Conservation (phyloP, 1,140 invertebrate genomes). For the Dinoponera quadriceps region DNA sequence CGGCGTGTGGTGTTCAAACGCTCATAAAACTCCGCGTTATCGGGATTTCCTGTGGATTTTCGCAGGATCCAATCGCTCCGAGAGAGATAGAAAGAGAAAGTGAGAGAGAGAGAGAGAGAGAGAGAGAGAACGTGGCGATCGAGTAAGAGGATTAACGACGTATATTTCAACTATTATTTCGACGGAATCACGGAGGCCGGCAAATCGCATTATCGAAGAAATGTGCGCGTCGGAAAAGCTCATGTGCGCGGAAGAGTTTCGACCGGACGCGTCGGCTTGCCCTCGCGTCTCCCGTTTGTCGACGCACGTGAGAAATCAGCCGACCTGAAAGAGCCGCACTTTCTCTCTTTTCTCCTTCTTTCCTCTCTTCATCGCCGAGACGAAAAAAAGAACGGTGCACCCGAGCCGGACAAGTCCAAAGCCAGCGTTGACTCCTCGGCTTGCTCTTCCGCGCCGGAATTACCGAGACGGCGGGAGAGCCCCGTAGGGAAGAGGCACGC, state of each 20-base stretch:
- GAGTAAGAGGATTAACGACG: conserved; percentile 15
- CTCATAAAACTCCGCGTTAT: no score
- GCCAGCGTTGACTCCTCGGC: no score
- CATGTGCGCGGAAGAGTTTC: not conserved
- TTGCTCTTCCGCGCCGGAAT: not conserved
- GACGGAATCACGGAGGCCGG: not conserved
- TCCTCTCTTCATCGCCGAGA: not conserved
- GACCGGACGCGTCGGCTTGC: not conserved
- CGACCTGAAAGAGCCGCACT: not conserved
- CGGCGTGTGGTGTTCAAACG: no score
- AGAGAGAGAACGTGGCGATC: not conserved
- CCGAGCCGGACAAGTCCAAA: no score
- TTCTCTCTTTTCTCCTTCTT: not conserved
- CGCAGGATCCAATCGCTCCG: not conserved
- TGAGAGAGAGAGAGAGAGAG: not conserved
- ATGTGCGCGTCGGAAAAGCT: not conserved
- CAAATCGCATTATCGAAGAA: not conserved
- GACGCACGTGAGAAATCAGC: not conserved
- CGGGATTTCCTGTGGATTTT: no score
- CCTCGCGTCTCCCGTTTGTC: not conserved
- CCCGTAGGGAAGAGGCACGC: no score
- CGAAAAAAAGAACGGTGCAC: no score
- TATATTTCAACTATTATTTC: conserved; percentile 32
- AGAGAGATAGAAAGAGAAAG: not conserved
- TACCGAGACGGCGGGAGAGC: not conserved